Conservation (phyloP, 2,888 invertebrate genomes). For the Tryphoninae sp. region DNA sequence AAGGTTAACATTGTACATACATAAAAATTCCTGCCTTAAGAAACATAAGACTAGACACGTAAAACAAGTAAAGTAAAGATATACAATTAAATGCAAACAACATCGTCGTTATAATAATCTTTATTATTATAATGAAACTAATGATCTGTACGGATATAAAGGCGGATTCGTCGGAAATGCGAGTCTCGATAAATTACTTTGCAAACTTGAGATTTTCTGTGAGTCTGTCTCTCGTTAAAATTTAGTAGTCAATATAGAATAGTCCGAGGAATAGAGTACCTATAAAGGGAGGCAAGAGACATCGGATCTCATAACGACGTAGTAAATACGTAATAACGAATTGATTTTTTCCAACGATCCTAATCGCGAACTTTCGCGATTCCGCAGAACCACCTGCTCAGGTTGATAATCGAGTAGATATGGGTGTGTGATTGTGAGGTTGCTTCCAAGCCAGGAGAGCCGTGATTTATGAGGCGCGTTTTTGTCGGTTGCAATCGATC, state of each 20-base stretch:
- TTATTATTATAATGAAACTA: slow-evolving; percentile 1
- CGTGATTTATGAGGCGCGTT: neutral
- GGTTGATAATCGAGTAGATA: too few relatives aligned
- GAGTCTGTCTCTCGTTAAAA: slow-evolving; percentile 22
- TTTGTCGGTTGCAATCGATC: slow-evolving; percentile 32
- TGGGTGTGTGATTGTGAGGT: too few relatives aligned
- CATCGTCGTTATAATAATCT: slow-evolving; percentile 24
- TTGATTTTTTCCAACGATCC: too few relatives aligned
- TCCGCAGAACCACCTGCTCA: too few relatives aligned
- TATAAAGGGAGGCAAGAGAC: neutral
- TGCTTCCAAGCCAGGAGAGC: too few relatives aligned
- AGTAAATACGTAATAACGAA: too few relatives aligned
- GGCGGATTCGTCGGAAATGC: neutral
- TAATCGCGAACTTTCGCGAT: too few relatives aligned
- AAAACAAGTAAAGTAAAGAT: slow-evolving; percentile 67
- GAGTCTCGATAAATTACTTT: slow-evolving; percentile 69
- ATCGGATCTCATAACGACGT: too few relatives aligned
- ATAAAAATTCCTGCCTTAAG: slow-evolving; percentile 80
- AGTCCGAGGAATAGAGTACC: slow-evolving; percentile 45
- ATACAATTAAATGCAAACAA: slow-evolving; percentile 1
- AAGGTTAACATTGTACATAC: slow-evolving; percentile 48
- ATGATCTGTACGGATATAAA: neutral
- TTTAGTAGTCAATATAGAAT: slow-evolving; percentile 74
- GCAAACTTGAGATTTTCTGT: slow-evolving; percentile 56
- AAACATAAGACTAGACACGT: slow-evolving; percentile 79